phyloP scores from a whole-genome alignment of 2,113 vertebrate genomes.

The Sinosuthora webbiana region DNA sequence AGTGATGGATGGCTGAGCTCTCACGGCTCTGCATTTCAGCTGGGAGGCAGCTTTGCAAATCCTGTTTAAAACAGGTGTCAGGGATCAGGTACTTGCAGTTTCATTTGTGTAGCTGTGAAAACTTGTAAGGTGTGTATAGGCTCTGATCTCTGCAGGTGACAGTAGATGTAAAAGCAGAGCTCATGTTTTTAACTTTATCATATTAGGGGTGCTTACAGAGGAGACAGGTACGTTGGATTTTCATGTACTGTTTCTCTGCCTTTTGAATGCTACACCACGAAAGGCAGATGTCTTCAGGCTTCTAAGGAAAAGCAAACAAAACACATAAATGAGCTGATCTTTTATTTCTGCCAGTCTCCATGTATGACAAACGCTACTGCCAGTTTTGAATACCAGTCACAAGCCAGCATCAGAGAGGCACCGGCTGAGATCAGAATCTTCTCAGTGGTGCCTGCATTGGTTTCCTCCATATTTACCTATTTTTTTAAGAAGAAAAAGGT shows the following conservation, averaged over 20 bases:
- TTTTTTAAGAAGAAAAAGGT: not conserved
- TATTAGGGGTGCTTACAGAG: not conserved
- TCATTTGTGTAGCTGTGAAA: not conserved
- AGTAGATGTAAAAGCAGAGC: not conserved
- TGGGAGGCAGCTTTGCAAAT: not conserved
- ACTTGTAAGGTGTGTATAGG: not conserved
- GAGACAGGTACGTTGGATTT: not conserved
- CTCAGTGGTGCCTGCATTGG: not conserved
- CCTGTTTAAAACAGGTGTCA: not conserved
- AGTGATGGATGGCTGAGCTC: not conserved
- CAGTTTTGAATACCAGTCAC: not conserved
- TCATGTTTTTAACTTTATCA: not conserved
- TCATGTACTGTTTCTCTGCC: not conserved
- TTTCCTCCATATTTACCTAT: not conserved
- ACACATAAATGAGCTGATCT: not conserved
- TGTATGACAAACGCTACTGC: not conserved
- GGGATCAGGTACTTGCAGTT: not conserved
- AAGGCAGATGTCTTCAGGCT: not conserved
- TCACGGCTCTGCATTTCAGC: not conserved
- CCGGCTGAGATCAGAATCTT: not conserved
- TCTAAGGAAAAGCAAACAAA: conserved; percentile 4
- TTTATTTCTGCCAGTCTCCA: not conserved
- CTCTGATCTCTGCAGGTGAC: not conserved
- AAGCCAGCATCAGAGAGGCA: not conserved
- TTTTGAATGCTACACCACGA: not conserved